Conservation (phyloP, 2,888 invertebrate species). For the Clusia tigrina region DNA sequence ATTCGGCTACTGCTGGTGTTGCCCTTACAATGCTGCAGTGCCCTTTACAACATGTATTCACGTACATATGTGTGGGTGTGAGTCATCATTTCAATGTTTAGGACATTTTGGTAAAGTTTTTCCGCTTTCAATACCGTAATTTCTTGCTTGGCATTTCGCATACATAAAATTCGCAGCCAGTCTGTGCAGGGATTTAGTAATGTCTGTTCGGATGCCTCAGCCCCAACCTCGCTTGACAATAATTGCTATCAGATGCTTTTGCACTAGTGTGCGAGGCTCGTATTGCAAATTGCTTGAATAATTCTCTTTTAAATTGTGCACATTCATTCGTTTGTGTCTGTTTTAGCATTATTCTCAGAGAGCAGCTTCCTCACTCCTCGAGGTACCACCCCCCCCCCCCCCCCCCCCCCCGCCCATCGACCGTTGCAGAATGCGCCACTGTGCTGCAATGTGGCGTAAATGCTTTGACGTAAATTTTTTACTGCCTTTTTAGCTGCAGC, state of each 20-base stretch:
- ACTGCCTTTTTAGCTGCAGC: background rate
- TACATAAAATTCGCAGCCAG: too few species aligned
- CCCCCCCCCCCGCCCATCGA: background rate
- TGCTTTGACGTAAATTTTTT: conserved; percentile 19
- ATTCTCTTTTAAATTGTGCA: conserved; percentile 33
- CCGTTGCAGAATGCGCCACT: too few species aligned
- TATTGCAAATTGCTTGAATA: conserved; percentile 33
- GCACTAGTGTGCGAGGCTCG: background rate
- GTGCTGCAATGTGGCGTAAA: conserved; percentile 51
- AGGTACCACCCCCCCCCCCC: background rate
- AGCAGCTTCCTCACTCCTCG: conserved; percentile 12
- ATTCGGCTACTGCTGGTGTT: too few species aligned
- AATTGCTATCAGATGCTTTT: conserved; percentile 17
- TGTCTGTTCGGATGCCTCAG: too few species aligned
- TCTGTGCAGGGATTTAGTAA: background rate
- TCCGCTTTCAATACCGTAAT: too few species aligned
- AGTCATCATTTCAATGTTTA: too few species aligned
- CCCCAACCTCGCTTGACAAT: background rate
- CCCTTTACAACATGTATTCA: too few species aligned
- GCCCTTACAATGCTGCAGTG: too few species aligned
- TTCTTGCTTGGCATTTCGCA: too few species aligned
- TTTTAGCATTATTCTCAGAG: background rate
- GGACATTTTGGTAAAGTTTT: too few species aligned
- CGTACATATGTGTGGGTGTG: too few species aligned
- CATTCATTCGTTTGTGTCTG: conserved; percentile 26